Evolutionary conservation across 2,113 vertebrate genomes (phyloP).

Genomic region (Etheostoma spectabile): DNA sequence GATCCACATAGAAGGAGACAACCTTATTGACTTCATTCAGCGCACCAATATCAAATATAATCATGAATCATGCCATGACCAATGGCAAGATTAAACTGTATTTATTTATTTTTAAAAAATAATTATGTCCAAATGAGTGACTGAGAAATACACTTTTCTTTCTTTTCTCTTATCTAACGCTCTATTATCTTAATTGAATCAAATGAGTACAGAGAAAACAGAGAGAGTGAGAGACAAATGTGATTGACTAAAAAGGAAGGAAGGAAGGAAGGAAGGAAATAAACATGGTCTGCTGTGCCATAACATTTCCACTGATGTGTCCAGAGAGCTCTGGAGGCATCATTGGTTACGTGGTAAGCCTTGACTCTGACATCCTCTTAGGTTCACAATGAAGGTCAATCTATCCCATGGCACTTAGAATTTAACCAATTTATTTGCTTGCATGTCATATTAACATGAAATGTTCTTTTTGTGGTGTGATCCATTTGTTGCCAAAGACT

Average conservation of each 20-base stretch:
- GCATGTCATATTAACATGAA: background rate
- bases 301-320: background rate
- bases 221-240: background rate
- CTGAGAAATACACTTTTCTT: background rate
- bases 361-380: background rate
- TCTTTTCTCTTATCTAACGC: background rate
- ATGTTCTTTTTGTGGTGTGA: background rate
- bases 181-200: background rate
- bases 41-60: no score
- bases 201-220: background rate
- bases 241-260: no score
- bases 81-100: background rate
- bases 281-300: background rate
- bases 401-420: background rate
- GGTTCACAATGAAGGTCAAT: background rate
- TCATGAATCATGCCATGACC: background rate
- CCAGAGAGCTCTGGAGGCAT: background rate
- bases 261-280: background rate
- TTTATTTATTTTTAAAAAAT: no score
- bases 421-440: slow-evolving; percentile 8
- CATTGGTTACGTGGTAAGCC: background rate
- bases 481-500: background rate
- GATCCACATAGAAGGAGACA: background rate
- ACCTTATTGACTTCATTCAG: no score
- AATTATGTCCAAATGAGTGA: no score